A percentile compares a stretch with the other conserved stretches of the same genome.
These are phyloP conservation scores for Acromyrmex heyeri DNA, from an alignment of 1,140 invertebrate genomes.

Conservation along the genomic window DNA sequence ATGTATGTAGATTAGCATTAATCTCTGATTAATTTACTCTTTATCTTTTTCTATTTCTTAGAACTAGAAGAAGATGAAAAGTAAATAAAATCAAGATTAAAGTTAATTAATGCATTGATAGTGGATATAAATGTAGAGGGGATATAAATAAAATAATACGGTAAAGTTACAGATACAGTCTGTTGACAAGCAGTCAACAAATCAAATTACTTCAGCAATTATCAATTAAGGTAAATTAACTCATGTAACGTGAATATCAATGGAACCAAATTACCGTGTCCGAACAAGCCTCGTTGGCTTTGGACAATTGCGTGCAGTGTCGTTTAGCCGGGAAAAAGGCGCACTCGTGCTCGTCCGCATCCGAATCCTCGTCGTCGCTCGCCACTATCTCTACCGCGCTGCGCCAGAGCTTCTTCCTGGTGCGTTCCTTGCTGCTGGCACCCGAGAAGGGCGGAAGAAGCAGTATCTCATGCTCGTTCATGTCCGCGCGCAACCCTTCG, in stretches of 20 bases:
- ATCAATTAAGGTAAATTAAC: background rate
- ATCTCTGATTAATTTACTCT: too few relatives aligned
- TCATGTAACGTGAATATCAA: too few relatives aligned
- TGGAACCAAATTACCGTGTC: constrained; percentile 75
- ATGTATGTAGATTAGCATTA: too few relatives aligned
- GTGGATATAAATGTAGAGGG: too few relatives aligned
- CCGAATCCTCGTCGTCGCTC: constrained; percentile 84
- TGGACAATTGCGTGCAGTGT: constrained; percentile 75
- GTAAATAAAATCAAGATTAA: too few relatives aligned
- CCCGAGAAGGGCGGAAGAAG: constrained; percentile 17
- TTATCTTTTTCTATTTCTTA: too few relatives aligned
- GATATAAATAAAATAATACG: background rate
- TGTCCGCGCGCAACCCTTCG: background rate
- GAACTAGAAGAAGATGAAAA: too few relatives aligned
- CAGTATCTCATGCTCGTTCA: constrained; percentile 38
- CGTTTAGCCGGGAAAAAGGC: constrained; percentile 80
- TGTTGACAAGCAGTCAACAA: background rate
- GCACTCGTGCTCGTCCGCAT: constrained; percentile 80
- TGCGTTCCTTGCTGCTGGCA: constrained; percentile 1
- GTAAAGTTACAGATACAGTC: background rate
- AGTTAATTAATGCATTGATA: too few relatives aligned
- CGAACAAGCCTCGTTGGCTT: constrained; percentile 54
- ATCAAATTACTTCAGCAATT: background rate
- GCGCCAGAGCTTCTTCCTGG: constrained; percentile 49
- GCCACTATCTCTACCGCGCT: constrained; percentile 80